Conservation (phyloP, 1,140 invertebrate genomes). For the Megathymus violae region DNA sequence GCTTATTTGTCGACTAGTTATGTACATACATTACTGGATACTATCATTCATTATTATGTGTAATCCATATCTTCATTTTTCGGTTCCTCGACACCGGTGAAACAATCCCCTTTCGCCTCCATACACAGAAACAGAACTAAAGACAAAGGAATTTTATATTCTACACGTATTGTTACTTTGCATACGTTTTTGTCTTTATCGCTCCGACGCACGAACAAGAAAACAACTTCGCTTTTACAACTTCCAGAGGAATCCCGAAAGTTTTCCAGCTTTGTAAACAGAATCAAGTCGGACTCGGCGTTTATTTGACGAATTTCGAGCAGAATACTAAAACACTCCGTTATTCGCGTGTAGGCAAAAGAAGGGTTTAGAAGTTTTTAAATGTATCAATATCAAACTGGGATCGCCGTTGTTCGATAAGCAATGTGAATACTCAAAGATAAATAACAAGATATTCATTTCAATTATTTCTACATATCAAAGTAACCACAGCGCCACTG, state of each 20-base stretch:
- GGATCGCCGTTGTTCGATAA: no score
- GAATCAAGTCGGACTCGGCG: conserved; percentile 24
- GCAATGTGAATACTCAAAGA: no score
- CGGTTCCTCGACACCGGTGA: not conserved
- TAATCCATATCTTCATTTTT: no score
- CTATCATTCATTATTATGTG: no score
- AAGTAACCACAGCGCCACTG: no score
- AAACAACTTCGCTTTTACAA: conserved; percentile 36
- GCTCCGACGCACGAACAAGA: conserved; percentile 31
- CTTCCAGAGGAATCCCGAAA: conserved; percentile 23
- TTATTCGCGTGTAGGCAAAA: conserved; percentile 1
- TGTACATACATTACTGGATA: no score
- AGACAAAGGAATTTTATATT: conserved; percentile 34
- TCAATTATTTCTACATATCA: no score
- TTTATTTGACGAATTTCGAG: conserved; percentile 26
- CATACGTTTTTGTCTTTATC: conserved; percentile 34
- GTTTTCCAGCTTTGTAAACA: conserved; percentile 32
- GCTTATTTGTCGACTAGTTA: no score
- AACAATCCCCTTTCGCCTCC: not conserved
- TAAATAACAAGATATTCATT: no score
- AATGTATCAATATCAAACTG: no score
- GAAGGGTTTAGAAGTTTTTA: no score
- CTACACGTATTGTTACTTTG: conserved; percentile 33
- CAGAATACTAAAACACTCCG: conserved; percentile 26
- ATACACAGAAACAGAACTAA: conserved; percentile 3